Base-by-base conservation (phyloP, 2,888 invertebrate genomes). In the Apomyelois bistriatella region DNA sequence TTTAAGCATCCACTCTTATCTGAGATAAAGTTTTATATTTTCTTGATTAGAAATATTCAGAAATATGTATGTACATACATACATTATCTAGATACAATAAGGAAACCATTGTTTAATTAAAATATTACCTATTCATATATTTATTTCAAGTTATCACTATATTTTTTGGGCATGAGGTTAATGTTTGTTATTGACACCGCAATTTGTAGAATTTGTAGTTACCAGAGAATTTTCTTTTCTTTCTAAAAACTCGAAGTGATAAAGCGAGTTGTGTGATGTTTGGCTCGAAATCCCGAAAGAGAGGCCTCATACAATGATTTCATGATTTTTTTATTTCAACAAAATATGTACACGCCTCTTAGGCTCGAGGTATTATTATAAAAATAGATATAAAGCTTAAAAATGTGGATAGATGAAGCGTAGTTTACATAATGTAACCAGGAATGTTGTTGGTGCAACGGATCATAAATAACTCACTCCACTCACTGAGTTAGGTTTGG, bases 311-410 rank as follows among this genome's bases (percentile, higher is more conserved):
- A 68, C 63, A 69, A 74, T 63, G 68, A 78, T 74, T 69, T 71
- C 64, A 76, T 72, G 70, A 73, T 77, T 79, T 79, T 43, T 65
- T 64, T 76, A 75, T 74, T 74, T 62, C 72, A 70, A 74, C 67
- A 72, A 74, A 72, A 62, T 79, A 83, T 85, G 74, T 85, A 87
- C 85, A 85, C 64, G 72, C 68, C 73, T 69, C 71, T 60, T 68
- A 65, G 61, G 64, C 61, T 66, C 72, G 66, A 66, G 64, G 63
- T 77, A 76, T 74, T 68, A 70, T 74, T 79, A 73, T 72, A 78
- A 83, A 82, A 84, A 83, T 79, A 81, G 78, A 73, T 80, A 80
- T 78, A 83, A 82, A 82, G 82, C 85, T 83, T 80, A 75, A 77
- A 83, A 80, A 79, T 73, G 79, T 68, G 68, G 74, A 70, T 70